phyloP scores from a whole-genome alignment of 2,113 vertebrate genomes.

The Aptenodytes forsteri region DNA sequence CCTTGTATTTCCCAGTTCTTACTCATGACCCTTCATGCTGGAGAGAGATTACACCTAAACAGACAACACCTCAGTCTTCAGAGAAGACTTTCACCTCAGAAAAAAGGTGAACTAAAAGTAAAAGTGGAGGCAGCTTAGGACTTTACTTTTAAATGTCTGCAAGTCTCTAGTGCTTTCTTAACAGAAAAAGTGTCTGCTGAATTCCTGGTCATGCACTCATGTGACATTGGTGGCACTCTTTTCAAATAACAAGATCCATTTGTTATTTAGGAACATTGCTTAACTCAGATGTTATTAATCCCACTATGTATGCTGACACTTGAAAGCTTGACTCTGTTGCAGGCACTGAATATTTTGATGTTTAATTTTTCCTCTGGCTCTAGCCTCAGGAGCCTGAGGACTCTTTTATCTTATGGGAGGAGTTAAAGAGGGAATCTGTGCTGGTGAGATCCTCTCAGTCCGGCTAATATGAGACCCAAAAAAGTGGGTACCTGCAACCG shows the following conservation, averaged over 20 bases:
- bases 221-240: background rate
- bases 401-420: background rate
- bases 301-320: background rate
- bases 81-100: background rate
- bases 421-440: background rate
- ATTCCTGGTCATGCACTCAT: background rate
- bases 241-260: background rate
- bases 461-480: background rate
- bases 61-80: constrained; percentile 1
- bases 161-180: background rate
- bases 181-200: background rate
- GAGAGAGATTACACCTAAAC: constrained; percentile 7
- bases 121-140: background rate
- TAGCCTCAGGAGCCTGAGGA: background rate
- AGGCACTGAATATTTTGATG: background rate
- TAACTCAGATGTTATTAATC: background rate
- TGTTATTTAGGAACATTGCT: background rate
- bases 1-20: background rate
- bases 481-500: background rate
- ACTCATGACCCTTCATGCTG: background rate
- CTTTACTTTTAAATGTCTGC: constrained; percentile 25
- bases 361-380: background rate
- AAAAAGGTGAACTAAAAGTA: background rate
- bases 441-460: background rate
- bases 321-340: background rate